Evolutionary conservation across 2,888 invertebrate species (phyloP).

Genomic region (Tetragonula carbonaria): DNA sequence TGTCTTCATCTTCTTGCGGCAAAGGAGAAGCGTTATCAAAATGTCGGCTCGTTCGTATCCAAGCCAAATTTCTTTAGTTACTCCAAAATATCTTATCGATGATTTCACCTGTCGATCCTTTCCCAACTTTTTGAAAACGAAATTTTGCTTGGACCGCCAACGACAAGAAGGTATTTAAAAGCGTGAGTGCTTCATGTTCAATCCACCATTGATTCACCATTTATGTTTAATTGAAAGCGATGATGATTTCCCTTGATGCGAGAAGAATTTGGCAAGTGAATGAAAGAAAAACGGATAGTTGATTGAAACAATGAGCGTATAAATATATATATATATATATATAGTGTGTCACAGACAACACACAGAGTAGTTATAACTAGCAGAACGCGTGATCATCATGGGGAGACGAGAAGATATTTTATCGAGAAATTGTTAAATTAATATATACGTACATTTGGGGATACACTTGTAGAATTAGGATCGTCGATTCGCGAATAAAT

Average conservation of each 20-base stretch:
- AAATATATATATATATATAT: neutral
- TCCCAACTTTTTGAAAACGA: too few species aligned
- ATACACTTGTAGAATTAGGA: constrained; percentile 21
- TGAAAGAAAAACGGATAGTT: neutral
- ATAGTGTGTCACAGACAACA: neutral
- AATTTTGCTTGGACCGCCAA: neutral
- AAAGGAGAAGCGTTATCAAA: neutral
- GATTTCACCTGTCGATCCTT: neutral
- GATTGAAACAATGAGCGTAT: constrained; percentile 14
- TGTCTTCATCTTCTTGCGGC: neutral
- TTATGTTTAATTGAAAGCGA: constrained; percentile 6
- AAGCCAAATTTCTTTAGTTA: too few species aligned
- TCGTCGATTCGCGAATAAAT: constrained; percentile 15
- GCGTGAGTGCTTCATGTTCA: neutral
- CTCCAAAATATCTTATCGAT: too few species aligned
- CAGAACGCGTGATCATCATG: constrained; percentile 8
- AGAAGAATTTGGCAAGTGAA: neutral
- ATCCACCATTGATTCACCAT: neutral
- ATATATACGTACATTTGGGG: constrained; percentile 7
- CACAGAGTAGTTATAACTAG: neutral
- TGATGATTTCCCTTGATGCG: neutral
- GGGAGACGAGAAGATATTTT: constrained; percentile 23
- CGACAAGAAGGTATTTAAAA: constrained; percentile 20
- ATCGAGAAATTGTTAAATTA: constrained; percentile 11
- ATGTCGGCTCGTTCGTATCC: too few species aligned